Conservation (phyloP, 2,797 vertebrate genomes). For the Cyprinodon diabolis region DNA sequence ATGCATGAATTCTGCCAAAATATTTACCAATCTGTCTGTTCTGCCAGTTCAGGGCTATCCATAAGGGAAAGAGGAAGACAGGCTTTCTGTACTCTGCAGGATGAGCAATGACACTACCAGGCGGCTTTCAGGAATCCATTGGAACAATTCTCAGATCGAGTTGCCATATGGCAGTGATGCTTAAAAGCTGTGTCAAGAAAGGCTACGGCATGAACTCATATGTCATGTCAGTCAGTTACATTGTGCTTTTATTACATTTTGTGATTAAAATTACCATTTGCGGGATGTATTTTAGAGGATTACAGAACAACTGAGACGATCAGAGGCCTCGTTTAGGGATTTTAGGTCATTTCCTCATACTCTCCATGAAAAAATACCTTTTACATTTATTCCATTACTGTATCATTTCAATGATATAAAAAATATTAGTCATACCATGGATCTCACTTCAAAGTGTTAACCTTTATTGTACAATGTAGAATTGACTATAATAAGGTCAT, state of each 20-base stretch:
- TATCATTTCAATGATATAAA: slow-evolving; percentile 70
- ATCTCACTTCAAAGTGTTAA: slow-evolving; percentile 76
- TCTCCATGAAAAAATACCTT: slow-evolving; percentile 36
- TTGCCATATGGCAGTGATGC: slow-evolving; percentile 77
- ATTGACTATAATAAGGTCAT: slow-evolving; percentile 77
- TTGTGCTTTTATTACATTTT: slow-evolving; percentile 53
- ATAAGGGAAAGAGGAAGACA: slow-evolving; percentile 18
- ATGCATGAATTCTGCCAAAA: slow-evolving; percentile 33
- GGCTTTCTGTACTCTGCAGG: slow-evolving; percentile 47
- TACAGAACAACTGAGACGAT: slow-evolving; percentile 30
- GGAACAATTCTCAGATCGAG: slow-evolving; percentile 72
- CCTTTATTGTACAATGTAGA: slow-evolving; percentile 73
- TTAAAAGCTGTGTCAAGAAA: slow-evolving; percentile 74
- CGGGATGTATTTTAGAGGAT: slow-evolving; percentile 31
- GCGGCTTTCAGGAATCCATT: slow-evolving; percentile 78
- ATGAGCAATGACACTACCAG: slow-evolving; percentile 81
- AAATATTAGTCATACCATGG: slow-evolving; percentile 75
- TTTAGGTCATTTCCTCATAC: slow-evolving; percentile 48
- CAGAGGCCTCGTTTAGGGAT: slow-evolving; percentile 34
- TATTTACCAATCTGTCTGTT: slow-evolving; percentile 33
- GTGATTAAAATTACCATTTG: slow-evolving; percentile 43
- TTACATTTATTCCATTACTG: slow-evolving; percentile 70
- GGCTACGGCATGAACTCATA: slow-evolving; percentile 67
- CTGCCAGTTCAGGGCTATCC: slow-evolving; percentile 47
- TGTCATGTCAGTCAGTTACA: slow-evolving; percentile 69